A percentile compares a stretch with the other conserved stretches of the same genome.
These are phyloP conservation scores for Venturia canescens DNA, from an alignment of 1,140 invertebrate genomes.

Conservation along the genomic window DNA sequence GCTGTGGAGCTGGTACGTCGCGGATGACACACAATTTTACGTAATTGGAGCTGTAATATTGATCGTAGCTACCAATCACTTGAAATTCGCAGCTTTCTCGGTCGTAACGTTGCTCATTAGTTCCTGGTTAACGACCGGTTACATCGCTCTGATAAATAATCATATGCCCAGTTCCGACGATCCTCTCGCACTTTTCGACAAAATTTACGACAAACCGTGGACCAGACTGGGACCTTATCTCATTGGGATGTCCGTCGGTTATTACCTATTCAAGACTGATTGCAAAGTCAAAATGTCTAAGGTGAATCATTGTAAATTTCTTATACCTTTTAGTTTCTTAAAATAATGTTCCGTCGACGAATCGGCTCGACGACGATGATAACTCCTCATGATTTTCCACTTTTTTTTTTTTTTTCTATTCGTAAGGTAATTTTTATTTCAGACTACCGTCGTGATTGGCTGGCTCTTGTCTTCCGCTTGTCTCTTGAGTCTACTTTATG, in stretches of 20 bases:
- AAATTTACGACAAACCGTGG: constrained; percentile 93
- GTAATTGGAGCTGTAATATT: constrained; percentile 87
- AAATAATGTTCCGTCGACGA: too few relatives aligned
- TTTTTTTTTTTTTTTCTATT: constrained; percentile 27
- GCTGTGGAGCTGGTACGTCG: constrained; percentile 94
- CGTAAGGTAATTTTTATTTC: constrained; percentile 60
- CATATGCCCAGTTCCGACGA: constrained; percentile 89
- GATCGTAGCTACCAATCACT: constrained; percentile 86
- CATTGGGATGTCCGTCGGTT: constrained; percentile 89
- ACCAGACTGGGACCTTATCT: constrained; percentile 89
- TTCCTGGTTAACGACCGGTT: constrained; percentile 87
- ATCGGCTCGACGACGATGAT: too few relatives aligned
- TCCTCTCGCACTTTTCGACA: constrained; percentile 89
- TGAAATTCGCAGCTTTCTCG: constrained; percentile 83
- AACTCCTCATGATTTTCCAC: not conserved
- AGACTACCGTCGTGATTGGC: constrained; percentile 82
- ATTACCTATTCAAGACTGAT: constrained; percentile 89
- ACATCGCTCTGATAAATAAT: constrained; percentile 87
- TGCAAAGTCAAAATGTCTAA: constrained; percentile 87
- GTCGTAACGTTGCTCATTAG: constrained; percentile 83
- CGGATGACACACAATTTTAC: constrained; percentile 91
- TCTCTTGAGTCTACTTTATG: constrained; percentile 85
- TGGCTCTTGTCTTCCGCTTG: constrained; percentile 82
- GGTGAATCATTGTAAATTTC: constrained; percentile 70
- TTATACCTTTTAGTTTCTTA: too few relatives aligned